A percentile compares a stretch with the other conserved stretches of the same genome.
Conservation (phyloP, 2,888 invertebrate species). For the Fragum sueziense region DNA sequence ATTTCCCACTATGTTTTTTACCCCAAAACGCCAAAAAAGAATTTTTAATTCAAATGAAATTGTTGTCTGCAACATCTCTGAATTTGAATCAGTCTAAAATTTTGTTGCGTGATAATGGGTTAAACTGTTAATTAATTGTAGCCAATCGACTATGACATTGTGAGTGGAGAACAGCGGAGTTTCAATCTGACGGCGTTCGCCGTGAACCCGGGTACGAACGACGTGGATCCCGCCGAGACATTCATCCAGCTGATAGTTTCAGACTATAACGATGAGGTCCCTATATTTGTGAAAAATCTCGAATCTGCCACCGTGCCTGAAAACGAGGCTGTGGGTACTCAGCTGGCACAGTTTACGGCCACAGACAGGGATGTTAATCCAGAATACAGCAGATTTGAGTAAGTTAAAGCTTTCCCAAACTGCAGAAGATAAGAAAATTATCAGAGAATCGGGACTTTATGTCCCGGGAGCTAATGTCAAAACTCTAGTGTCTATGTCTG, state of each 20-base stretch:
- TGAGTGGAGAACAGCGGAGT: constrained; percentile 61
- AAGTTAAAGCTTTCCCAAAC: too few species aligned
- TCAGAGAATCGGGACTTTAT: too few species aligned
- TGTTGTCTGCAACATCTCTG: too few species aligned
- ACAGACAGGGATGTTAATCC: constrained; percentile 96
- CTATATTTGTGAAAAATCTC: constrained; percentile 87
- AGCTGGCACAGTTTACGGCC: constrained; percentile 96
- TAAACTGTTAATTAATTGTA: constrained; percentile 57
- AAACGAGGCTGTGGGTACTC: constrained; percentile 94
- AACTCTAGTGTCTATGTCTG: too few species aligned
- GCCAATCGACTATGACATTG: constrained; percentile 78
- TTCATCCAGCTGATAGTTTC: constrained; percentile 98
- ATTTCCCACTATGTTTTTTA: neutral
- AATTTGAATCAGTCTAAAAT: too few species aligned
- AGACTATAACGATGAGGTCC: constrained; percentile 99
- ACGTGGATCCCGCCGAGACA: constrained; percentile 87
- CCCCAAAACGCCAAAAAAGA: neutral
- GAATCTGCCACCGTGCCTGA: constrained; percentile 89
- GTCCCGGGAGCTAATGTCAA: too few species aligned
- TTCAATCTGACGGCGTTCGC: constrained; percentile 78
- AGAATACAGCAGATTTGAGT: constrained; percentile 84
- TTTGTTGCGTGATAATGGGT: too few species aligned
- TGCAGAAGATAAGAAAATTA: too few species aligned
- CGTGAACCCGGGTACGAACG: constrained; percentile 60
- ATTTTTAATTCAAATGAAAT: too few species aligned